These are phyloP conservation scores for Euura saliciscinereae DNA, from an alignment of 1,140 invertebrate species.

Conservation along the genomic window DNA sequence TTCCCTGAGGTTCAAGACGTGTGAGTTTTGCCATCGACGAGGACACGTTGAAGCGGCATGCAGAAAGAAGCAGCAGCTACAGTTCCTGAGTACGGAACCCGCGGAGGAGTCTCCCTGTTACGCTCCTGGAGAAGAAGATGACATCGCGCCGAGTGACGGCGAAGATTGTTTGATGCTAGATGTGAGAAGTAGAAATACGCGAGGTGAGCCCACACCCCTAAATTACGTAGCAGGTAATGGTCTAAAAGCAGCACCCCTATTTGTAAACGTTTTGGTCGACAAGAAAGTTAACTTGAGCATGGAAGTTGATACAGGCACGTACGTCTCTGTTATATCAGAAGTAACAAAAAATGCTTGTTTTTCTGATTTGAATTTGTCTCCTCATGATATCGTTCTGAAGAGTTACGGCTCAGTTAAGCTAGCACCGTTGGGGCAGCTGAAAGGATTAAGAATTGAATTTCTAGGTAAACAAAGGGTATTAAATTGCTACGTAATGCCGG, in stretches of 20 bases:
- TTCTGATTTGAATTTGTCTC: too few species aligned
- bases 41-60: constrained; percentile 6
- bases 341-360: not conserved
- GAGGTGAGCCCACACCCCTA: too few species aligned
- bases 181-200: too few species aligned
- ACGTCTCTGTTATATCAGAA: constrained; percentile 9
- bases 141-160: too few species aligned
- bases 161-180: too few species aligned
- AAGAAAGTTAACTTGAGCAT: constrained; percentile 7
- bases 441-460: too few species aligned
- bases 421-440: too few species aligned
- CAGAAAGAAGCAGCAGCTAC: constrained; percentile 2
- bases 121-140: too few species aligned
- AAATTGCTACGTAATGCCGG: not conserved
- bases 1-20: not conserved
- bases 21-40: not conserved
- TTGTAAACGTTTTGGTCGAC: constrained; percentile 13
- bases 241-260: constrained; percentile 15
- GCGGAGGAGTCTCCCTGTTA: too few species aligned
- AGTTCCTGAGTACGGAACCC: not conserved
- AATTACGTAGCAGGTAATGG: not conserved
- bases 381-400: too few species aligned
- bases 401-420: too few species aligned
- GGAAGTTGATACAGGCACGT: constrained; percentile 13
- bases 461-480: not conserved